phyloP scores from a whole-genome alignment of 2,113 vertebrate species.

The Amphiprion percula region DNA sequence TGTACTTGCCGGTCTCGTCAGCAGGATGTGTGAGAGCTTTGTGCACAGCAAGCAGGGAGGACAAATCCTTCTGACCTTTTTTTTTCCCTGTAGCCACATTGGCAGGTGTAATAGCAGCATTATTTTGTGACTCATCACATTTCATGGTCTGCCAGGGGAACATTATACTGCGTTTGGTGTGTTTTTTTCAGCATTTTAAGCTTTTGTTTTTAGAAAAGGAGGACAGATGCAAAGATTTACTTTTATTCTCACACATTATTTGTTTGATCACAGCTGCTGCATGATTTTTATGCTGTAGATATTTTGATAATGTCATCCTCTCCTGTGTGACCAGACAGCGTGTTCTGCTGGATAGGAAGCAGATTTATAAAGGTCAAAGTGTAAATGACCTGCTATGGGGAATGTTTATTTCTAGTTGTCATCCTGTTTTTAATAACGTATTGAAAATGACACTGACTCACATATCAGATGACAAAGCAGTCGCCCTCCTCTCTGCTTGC shows the following conservation, averaged over 20 bases:
- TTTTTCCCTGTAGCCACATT: slow-evolving; percentile 1
- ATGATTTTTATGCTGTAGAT: background rate
- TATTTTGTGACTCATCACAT: slow-evolving; percentile 28
- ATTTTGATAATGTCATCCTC: slow-evolving; percentile 19
- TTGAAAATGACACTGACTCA: background rate
- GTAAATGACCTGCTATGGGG: background rate
- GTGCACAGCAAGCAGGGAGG: slow-evolving; percentile 20
- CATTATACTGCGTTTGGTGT: background rate
- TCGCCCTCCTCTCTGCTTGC: background rate
- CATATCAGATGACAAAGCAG: slow-evolving; percentile 11
- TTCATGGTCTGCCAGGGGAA: background rate
- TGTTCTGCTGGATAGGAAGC: background rate
- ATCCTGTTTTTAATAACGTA: slow-evolving; percentile 2
- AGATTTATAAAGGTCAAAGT: slow-evolving; percentile 16
- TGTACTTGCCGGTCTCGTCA: slow-evolving; percentile 19
- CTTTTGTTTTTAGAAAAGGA: background rate
- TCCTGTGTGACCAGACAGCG: background rate
- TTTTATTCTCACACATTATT: background rate
- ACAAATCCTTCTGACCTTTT: slow-evolving; percentile 56
- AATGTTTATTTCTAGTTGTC: slow-evolving; percentile 17
- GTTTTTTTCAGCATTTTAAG: background rate
- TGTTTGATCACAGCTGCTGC: background rate
- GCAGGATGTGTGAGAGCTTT: slow-evolving; percentile 5
- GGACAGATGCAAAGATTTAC: background rate
- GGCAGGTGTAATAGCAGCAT: slow-evolving; percentile 30